These are phyloP conservation scores for Apolygus lucorum DNA, from an alignment of 1,140 invertebrate species.

Conservation along the genomic window DNA sequence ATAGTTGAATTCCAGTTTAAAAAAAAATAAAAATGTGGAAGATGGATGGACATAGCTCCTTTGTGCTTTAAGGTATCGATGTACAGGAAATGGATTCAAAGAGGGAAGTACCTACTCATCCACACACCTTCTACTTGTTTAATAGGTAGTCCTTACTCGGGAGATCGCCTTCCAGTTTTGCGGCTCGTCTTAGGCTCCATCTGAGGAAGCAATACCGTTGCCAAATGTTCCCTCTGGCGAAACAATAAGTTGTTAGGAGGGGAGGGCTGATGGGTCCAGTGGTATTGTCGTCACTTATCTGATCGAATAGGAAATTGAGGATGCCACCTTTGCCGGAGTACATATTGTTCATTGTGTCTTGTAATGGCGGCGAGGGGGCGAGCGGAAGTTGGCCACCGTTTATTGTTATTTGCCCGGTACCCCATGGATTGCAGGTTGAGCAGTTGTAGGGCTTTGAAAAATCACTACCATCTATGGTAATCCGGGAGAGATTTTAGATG, in stretches of 20 bases:
- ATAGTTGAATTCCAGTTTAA: neutral
- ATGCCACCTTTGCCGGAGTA: conserved; percentile 9
- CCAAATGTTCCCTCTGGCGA: conserved; percentile 4
- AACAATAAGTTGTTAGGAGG: conserved; percentile 12
- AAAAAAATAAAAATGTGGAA: neutral
- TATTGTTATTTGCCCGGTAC: conserved; percentile 12
- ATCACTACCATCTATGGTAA: too few species aligned
- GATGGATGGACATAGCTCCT: too few species aligned
- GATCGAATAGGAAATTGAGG: conserved; percentile 13
- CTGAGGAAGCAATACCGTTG: neutral
- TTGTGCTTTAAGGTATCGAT: too few species aligned
- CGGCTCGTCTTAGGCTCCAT: neutral
- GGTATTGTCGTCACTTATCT: conserved; percentile 11
- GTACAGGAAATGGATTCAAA: neutral
- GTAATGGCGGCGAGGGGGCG: neutral
- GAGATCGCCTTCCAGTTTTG: neutral
- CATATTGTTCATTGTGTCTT: conserved; percentile 16
- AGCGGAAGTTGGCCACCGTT: neutral
- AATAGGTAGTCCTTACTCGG: neutral
- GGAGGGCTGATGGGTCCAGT: neutral
- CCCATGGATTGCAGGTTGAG: neutral
- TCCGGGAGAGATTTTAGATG: too few species aligned
- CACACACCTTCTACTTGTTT: neutral
- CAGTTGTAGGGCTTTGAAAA: too few species aligned
- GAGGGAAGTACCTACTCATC: neutral